These are phyloP conservation scores for Nymphalis c-album DNA, from an alignment of 2,888 invertebrate genomes.

Conservation along the genomic window DNA sequence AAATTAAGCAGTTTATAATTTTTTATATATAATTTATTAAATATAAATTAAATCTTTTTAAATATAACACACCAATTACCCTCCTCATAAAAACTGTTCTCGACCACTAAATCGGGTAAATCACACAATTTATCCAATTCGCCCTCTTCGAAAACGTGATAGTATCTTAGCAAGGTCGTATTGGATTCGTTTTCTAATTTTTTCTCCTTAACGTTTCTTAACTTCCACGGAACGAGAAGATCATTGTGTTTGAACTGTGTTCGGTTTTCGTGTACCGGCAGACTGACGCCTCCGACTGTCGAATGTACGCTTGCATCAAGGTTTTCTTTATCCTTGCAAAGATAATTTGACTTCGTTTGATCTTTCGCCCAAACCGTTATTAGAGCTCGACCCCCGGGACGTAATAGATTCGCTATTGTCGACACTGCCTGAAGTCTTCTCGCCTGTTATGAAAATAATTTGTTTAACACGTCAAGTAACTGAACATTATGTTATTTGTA, in stretches of 20 bases:
- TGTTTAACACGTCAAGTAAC: not conserved
- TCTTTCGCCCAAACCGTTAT: conserved; percentile 99
- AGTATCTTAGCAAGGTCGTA: conserved; percentile 89
- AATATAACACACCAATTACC: conserved; percentile 97
- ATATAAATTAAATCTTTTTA: conserved; percentile 75
- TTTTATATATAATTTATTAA: not conserved
- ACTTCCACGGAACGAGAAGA: conserved; percentile 97
- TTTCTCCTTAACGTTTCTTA: conserved; percentile 66
- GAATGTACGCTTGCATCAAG: conserved; percentile 41
- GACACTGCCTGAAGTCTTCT: conserved; percentile 87
- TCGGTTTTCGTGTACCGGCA: conserved; percentile 94
- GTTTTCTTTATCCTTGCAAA: conserved; percentile 51
- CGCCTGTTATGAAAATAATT: conserved; percentile 69
- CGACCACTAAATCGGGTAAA: conserved; percentile 78
- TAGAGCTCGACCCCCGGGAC: conserved; percentile 87
- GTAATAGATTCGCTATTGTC: conserved; percentile 89
- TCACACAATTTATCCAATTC: conserved; percentile 86
- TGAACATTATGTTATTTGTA: too few species aligned
- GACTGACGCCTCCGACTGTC: conserved; percentile 52
- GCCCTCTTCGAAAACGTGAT: conserved; percentile 94
- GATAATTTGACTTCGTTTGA: conserved; percentile 84
- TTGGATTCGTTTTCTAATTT: conserved; percentile 61
- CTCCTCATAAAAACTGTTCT: conserved; percentile 93
- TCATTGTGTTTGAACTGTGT: conserved; percentile 95
- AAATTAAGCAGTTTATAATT: not conserved